Conservation (phyloP, 2,113 vertebrate species). For the Microcebus murinus region DNA sequence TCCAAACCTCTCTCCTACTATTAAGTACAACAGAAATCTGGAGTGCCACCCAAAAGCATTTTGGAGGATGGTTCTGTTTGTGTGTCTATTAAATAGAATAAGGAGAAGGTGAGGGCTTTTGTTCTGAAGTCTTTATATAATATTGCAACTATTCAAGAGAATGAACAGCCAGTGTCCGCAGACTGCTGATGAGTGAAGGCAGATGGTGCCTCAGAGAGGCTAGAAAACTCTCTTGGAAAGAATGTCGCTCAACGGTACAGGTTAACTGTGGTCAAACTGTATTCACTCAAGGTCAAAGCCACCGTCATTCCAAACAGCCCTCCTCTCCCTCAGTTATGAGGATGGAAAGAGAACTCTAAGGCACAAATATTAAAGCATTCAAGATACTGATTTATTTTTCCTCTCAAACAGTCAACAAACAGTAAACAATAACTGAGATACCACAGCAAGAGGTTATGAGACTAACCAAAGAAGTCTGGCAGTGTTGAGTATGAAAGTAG, state of each 20-base stretch:
- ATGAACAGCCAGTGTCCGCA: conserved; percentile 51
- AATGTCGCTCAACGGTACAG: not conserved
- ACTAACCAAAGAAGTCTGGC: not conserved
- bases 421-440: not conserved
- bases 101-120: conserved; percentile 9
- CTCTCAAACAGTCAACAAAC: not conserved
- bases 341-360: not conserved
- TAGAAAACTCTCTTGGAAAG: conserved; percentile 64
- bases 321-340: not conserved
- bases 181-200: conserved; percentile 77
- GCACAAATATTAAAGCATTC: not conserved
- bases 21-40: not conserved
- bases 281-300: conserved; percentile 48
- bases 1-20: not conserved
- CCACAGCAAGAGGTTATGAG: not conserved
- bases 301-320: not conserved
- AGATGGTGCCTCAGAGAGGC: conserved; percentile 71
- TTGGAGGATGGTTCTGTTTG: not conserved
- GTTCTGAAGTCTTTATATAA: conserved; percentile 39
- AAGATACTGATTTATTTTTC: not conserved
- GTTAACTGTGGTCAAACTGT: conserved; percentile 44
- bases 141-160: conserved; percentile 22
- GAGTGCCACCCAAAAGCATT: not conserved
- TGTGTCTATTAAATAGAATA: not conserved
- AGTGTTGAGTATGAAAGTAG: not conserved